These are phyloP conservation scores for Phocoena phocoena DNA, from an alignment of 2,113 vertebrate genomes.

Conservation along the genomic window DNA sequence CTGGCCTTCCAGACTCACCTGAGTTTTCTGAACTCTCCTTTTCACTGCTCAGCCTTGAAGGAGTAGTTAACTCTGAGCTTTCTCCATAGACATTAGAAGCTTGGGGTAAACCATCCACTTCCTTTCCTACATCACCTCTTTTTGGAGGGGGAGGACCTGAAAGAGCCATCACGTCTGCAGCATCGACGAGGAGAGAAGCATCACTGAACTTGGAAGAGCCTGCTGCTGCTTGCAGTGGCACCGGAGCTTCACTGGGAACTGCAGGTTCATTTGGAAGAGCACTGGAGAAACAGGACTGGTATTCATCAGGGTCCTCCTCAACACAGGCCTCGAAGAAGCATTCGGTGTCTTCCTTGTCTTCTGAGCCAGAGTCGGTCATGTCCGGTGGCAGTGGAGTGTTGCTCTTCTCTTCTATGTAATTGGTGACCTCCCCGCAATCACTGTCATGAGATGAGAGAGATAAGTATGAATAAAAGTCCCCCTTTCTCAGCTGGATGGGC, in stretches of 20 bases:
- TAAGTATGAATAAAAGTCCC: conserved; percentile 98
- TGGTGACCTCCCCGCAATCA: conserved; percentile 97
- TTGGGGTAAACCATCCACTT: conserved; percentile 28
- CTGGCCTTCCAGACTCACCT: conserved; percentile 52
- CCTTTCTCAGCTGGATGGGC: conserved; percentile 92
- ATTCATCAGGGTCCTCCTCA: conserved; percentile 89
- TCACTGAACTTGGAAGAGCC: conserved; percentile 60
- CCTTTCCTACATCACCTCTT: conserved; percentile 75
- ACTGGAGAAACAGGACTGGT: conserved; percentile 84
- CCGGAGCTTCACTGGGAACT: not conserved
- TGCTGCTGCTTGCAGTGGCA: conserved; percentile 40
- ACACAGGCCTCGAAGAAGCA: conserved; percentile 92
- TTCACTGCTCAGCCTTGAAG: conserved; percentile 44
- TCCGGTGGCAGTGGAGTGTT: conserved; percentile 86
- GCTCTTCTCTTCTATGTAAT: conserved; percentile 90
- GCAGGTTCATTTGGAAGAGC: conserved; percentile 73
- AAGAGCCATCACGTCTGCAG: conserved; percentile 49
- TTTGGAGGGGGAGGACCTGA: conserved; percentile 76
- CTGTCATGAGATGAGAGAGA: conserved; percentile 99
- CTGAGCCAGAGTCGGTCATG: conserved; percentile 73
- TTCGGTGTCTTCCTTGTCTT: conserved; percentile 91
- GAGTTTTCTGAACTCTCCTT: conserved; percentile 58
- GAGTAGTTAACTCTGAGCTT: conserved; percentile 69
- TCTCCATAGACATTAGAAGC: conserved; percentile 83
- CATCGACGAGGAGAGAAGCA: conserved; percentile 54